Evolutionary conservation across 2,888 invertebrate genomes (phyloP).

Genomic region (Troides helena): DNA sequence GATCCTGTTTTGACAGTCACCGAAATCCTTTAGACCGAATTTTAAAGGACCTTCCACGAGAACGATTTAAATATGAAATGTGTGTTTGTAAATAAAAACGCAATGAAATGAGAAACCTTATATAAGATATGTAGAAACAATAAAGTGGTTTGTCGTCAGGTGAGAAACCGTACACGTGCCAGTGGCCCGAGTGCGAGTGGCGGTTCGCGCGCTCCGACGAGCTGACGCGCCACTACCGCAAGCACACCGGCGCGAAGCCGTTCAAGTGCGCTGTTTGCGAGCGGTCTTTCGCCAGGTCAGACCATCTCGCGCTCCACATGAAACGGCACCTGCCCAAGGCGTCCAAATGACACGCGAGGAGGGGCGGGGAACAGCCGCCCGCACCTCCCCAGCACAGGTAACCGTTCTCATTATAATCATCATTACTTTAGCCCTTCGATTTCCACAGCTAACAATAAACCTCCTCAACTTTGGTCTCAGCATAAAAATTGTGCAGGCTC

Average conservation of each 20-base stretch:
- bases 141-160: slow-evolving; percentile 77
- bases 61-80: no score
- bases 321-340: slow-evolving; percentile 96
- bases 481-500: no score
- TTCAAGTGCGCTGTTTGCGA: slow-evolving; percentile 98
- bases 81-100: no score
- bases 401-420: not conserved
- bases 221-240: slow-evolving; percentile 96
- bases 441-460: no score
- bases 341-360: slow-evolving; percentile 82
- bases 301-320: slow-evolving; percentile 97
- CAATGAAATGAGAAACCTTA: no score
- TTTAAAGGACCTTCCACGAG: no score
- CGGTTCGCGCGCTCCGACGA: slow-evolving; percentile 97
- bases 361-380: slow-evolving; percentile 71
- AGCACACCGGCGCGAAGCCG: slow-evolving; percentile 98
- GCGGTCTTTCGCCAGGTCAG: slow-evolving; percentile 95
- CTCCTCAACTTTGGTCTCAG: no score
- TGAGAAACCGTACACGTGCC: slow-evolving; percentile 98
- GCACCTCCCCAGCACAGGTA: slow-evolving; percentile 64
- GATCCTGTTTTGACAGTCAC: no score
- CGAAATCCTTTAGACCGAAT: no score
- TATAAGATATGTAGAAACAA: no score
- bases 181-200: slow-evolving; percentile 99
- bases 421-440: no score